Evolutionary conservation across 2,888 invertebrate genomes (phyloP).

Genomic region (Pyrochroa serraticornis): DNA sequence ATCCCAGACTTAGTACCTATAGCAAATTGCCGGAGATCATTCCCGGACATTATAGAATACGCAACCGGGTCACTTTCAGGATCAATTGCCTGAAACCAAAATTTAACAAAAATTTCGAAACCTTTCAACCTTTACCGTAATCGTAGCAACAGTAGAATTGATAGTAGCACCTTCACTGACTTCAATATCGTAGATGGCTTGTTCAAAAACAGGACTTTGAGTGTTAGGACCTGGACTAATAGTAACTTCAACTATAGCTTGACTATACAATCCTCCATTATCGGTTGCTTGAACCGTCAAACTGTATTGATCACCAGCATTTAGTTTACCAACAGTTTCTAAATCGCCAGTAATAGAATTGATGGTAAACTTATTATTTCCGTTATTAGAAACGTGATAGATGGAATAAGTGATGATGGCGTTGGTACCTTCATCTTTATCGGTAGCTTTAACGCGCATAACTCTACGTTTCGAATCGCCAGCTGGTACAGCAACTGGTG

Average conservation of each 20-base stretch:
- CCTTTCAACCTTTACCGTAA: conserved; percentile 63
- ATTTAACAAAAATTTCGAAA: neutral
- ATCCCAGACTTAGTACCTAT: conserved; percentile 88
- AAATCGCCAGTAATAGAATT: conserved; percentile 76
- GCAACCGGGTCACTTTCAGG: conserved; percentile 87
- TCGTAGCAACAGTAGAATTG: conserved; percentile 82
- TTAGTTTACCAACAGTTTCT: conserved; percentile 79
- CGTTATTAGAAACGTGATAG: conserved; percentile 90
- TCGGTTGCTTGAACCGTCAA: conserved; percentile 85
- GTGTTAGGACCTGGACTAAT: conserved; percentile 84
- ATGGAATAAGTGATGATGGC: conserved; percentile 83
- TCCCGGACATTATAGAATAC: conserved; percentile 86
- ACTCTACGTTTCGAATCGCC: conserved; percentile 52
- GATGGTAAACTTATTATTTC: conserved; percentile 83
- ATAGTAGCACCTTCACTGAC: conserved; percentile 90
- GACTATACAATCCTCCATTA: conserved; percentile 78
- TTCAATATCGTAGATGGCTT: conserved; percentile 83
- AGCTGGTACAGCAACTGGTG: conserved; percentile 77
- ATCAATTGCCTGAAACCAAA: conserved; percentile 73
- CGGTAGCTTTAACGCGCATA: conserved; percentile 70
- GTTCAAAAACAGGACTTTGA: conserved; percentile 81
- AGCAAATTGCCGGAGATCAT: conserved; percentile 85
- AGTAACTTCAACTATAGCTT: conserved; percentile 84
- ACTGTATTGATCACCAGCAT: conserved; percentile 88
- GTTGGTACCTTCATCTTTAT: conserved; percentile 86